These are phyloP conservation scores for Tenodera sinensis DNA, from an alignment of 2,888 invertebrate genomes.

Conservation along the genomic window DNA sequence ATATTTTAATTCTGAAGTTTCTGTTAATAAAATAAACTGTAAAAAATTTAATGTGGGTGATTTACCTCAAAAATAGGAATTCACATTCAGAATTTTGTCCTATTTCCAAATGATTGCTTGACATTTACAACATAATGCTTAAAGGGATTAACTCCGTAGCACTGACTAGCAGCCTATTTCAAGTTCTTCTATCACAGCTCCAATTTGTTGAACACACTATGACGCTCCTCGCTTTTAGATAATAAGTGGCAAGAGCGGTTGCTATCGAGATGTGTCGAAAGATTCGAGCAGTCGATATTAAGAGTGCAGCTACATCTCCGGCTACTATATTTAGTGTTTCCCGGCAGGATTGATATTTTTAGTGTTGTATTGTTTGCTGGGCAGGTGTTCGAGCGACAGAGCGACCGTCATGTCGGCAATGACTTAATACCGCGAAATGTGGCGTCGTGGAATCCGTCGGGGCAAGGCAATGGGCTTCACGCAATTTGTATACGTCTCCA, in stretches of 20 bases:
- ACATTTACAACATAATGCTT: no score
- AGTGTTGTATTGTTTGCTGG: not conserved
- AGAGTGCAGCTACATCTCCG: not conserved
- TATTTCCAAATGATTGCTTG: no score
- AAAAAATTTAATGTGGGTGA: no score
- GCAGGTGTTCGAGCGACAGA: not conserved
- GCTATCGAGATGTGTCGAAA: not conserved
- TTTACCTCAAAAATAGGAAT: no score
- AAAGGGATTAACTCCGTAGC: no score
- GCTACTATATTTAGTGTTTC: not conserved
- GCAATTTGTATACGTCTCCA: not conserved
- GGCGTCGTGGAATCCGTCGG: conserved; percentile 17
- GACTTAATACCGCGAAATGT: conserved; percentile 25
- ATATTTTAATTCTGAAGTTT: no score
- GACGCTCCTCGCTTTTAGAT: not conserved
- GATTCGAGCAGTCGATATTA: not conserved
- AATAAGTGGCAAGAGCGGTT: not conserved
- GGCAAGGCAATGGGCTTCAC: not conserved
- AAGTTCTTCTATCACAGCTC: not conserved
- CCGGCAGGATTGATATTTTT: not conserved
- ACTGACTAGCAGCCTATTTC: not conserved
- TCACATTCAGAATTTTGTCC: no score
- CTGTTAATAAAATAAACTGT: no score
- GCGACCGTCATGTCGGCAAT: conserved; percentile 6
- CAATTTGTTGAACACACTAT: not conserved